Percentiles rank a stretch among this genome's conserved stretches.
These are phyloP conservation scores for Stichodactyla mertensii DNA, from an alignment of 64 coral and sea anemone genomes.

Conservation along the genomic window DNA sequence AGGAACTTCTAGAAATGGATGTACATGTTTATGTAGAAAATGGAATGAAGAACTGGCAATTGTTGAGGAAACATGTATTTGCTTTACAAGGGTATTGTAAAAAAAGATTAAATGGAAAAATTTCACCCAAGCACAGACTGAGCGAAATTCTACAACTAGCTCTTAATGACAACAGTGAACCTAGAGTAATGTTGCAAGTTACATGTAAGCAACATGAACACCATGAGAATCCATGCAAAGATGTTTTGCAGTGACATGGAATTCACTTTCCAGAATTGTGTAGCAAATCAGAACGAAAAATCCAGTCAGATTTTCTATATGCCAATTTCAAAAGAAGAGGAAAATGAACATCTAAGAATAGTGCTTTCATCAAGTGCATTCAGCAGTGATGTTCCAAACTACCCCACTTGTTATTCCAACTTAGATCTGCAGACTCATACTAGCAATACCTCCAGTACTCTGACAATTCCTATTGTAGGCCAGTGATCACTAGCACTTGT, in stretches of 20 bases:
- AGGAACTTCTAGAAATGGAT: not conserved
- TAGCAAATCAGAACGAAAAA: not conserved
- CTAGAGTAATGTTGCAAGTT: not conserved
- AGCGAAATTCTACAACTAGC: not conserved
- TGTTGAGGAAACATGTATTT: not conserved
- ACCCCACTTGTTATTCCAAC: too few species aligned
- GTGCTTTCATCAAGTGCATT: not conserved
- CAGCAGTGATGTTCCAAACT: not conserved
- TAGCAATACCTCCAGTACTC: too few species aligned
- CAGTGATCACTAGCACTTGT: too few species aligned
- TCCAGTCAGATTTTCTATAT: not conserved
- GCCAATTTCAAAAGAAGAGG: not conserved
- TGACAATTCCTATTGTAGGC: too few species aligned
- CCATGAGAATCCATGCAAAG: not conserved
- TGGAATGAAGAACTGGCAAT: not conserved
- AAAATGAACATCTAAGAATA: not conserved
- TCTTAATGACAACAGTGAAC: not conserved
- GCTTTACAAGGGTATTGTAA: not conserved
- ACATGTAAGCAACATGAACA: not conserved
- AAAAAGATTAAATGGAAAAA: not conserved
- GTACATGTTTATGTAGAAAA: not conserved
- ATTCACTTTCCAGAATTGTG: not conserved
- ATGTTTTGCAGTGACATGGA: not conserved
- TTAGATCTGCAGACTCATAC: too few species aligned
- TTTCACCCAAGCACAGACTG: not conserved